Conservation (phyloP, 2,797 vertebrate species). For the Morus bassanus region DNA sequence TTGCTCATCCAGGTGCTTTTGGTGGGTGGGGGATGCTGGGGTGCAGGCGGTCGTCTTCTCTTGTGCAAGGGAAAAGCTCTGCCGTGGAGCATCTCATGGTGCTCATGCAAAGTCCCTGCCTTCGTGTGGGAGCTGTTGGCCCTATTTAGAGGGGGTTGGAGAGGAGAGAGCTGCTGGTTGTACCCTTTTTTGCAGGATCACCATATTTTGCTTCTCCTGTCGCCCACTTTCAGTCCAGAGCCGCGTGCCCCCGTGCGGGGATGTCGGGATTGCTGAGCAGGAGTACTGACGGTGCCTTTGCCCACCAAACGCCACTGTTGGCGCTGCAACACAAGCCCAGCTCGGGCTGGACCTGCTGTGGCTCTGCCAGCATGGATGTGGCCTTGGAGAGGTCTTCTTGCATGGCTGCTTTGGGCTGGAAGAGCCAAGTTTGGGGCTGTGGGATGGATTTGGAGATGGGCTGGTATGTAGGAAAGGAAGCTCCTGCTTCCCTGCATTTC, state of each 20-base stretch:
- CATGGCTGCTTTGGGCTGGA: not conserved
- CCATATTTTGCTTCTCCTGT: not conserved
- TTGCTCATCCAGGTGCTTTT: not conserved
- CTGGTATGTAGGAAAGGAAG: not conserved
- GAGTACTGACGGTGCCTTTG: rapidly evolving
- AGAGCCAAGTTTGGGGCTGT: not conserved
- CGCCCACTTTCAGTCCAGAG: rapidly evolving
- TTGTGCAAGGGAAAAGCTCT: not conserved
- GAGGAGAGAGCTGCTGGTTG: not conserved
- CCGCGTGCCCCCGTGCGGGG: rapidly evolving
- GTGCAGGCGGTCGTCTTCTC: not conserved
- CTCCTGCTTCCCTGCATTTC: not conserved
- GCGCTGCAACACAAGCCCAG: not conserved
- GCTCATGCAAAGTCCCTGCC: not conserved
- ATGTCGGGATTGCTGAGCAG: no score
- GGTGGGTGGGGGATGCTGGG: not conserved
- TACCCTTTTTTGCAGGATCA: not conserved
- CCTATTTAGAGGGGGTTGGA: not conserved
- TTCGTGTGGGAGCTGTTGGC: not conserved
- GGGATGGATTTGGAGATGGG: not conserved
- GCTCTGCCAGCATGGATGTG: not conserved
- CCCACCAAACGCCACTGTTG: not conserved
- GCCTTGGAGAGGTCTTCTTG: not conserved
- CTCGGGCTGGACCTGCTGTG: no score
- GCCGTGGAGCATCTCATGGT: not conserved